phyloP scores from a whole-genome alignment of 2,797 vertebrate genomes.

The Huso huso region DNA sequence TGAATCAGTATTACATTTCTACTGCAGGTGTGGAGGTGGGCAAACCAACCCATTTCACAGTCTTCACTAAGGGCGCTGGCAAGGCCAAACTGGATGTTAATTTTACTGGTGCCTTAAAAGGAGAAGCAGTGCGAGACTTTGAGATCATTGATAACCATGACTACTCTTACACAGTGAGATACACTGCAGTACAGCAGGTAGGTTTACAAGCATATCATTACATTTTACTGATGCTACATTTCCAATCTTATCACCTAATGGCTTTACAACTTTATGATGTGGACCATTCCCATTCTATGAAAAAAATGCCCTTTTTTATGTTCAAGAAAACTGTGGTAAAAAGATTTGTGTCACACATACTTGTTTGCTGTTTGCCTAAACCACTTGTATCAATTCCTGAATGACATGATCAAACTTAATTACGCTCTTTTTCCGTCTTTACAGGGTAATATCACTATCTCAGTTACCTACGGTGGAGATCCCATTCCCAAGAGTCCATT shows the following conservation, averaged over 20 bases:
- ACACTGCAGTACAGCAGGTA: slow-evolving; percentile 86
- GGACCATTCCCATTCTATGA: too few relatives aligned
- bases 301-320: too few relatives aligned
- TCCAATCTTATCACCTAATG: too few relatives aligned
- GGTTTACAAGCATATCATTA: neutral
- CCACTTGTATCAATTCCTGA: neutral
- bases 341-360: too few relatives aligned
- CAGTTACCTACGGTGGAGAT: slow-evolving; percentile 82
- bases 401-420: neutral
- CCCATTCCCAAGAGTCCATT: slow-evolving; percentile 85
- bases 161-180: slow-evolving; percentile 93
- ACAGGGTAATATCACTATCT: slow-evolving; percentile 76
- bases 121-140: slow-evolving; percentile 81
- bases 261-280: too few relatives aligned
- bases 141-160: slow-evolving; percentile 96
- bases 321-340: too few relatives aligned
- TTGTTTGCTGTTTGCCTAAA: too few relatives aligned
- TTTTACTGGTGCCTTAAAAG: slow-evolving; percentile 65
- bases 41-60: slow-evolving; percentile 88
- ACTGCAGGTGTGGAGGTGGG: slow-evolving; percentile 84
- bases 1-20: too few relatives aligned
- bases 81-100: slow-evolving; percentile 85
- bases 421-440: neutral
- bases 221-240: too few relatives aligned
- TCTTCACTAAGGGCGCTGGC: slow-evolving; percentile 91